Base-by-base conservation (phyloP, 2,888 invertebrate species). In the Nemotelus nigrinus region DNA sequence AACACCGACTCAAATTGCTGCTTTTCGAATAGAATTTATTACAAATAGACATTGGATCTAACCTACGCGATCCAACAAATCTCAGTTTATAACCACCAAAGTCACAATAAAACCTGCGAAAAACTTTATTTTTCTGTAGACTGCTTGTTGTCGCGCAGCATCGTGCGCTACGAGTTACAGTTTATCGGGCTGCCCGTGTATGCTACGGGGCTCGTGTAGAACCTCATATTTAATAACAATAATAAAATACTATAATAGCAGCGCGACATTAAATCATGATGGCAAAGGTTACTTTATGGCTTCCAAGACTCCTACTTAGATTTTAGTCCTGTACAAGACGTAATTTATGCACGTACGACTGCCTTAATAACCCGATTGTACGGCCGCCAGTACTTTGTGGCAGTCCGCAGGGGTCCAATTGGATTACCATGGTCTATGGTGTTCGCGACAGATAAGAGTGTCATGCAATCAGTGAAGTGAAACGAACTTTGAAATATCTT, bases 231-330 rank as follows among this genome's bases (percentile, higher is more conserved):
- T 60, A 74, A 74, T 74, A 74, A 60, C 63, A 74, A 74, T 50
- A 60, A 74, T 60, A 74, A 60, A 74, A 74, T 50, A 63, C 60
- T 63, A 70, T 70, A 43, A 70, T 55, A 55, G 70, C 70, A 48
- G 63, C 60, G 63, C 74, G 50, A 60, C 74, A 63, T 63, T 74
- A 74, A 74, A 74, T 74, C 74, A 74, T 63, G 74, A 74, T 74
- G 60, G 74, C 74, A 74, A 74, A 74, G 74, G 74, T 74, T 74
- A 74, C 60, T 74, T 74, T 74, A 74, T 63, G 63, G 74, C 74
- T 63, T 60, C 74, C 48, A 41, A 60, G 63, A 47, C 74, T 63
- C 57, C 55, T 43, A 43, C 70, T 39, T 10, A 53, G 48, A 48
- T 50, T 48, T 50, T 39, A 5, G 47, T 57, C 7, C 63, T 48